Conservation (phyloP, 2,797 vertebrate species). For the Sebastes melanostomus region DNA sequence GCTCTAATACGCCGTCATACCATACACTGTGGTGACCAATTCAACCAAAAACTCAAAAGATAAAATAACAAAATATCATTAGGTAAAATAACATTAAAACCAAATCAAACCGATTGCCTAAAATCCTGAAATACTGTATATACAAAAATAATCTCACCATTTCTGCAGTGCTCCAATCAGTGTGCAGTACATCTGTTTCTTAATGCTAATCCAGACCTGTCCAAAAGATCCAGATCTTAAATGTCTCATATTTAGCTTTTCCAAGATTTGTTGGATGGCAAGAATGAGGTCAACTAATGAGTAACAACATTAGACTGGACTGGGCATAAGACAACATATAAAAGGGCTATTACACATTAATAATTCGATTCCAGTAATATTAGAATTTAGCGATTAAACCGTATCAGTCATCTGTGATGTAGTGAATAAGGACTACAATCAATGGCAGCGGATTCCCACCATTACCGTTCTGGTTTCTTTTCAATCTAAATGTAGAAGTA, state of each 20-base stretch:
- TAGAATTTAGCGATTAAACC: constrained; percentile 1
- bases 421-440: background rate
- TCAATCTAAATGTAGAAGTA: background rate
- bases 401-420: background rate
- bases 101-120: constrained; percentile 42
- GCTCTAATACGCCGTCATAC: background rate
- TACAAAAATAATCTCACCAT: constrained; percentile 44
- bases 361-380: constrained; percentile 1
- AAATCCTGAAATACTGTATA: constrained; percentile 35
- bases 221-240: background rate
- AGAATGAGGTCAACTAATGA: background rate
- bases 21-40: background rate
- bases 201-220: background rate
- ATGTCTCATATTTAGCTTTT: background rate
- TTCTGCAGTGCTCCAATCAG: constrained; percentile 37
- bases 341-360: constrained; percentile 5
- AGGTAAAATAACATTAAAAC: constrained; percentile 56
- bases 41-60: constrained; percentile 22
- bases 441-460: background rate
- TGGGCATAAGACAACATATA: background rate
- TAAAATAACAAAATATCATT: constrained; percentile 24
- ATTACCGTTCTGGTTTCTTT: background rate
- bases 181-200: constrained; percentile 7
- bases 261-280: background rate
- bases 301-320: background rate